Evolutionary conservation across 2,113 vertebrate species (phyloP), one percentile per base, ranked within the genome.

Genomic region (Macheiramphus alcinus): DNA sequence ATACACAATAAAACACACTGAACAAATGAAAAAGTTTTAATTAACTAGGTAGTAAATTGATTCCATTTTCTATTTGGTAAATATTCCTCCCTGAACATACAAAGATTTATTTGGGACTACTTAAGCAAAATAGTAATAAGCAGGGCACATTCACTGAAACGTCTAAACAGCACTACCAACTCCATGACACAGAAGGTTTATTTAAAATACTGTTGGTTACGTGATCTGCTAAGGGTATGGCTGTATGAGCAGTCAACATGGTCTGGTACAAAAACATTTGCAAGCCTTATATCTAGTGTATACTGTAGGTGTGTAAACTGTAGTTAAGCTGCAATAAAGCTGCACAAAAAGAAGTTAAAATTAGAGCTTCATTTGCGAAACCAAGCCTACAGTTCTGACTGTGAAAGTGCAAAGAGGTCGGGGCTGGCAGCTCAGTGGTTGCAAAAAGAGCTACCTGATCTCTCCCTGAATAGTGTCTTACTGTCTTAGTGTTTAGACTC

Each of bases 381-480:
- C 4, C 0, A 0, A 72, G 17, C 13, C 47, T 72, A 27, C 7
- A 31, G 13, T 15, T 74, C 52, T 55, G 47, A 20, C 32, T 29
- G 10, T 16, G 16, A 52, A 22, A 38, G 6, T 16, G 14, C 31
- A 56, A 78, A 84, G 11, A 55, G 4, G 16, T 11, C 1, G 1
- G 14, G 40, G 14, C 23, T 43, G 29, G 32, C 29, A 88, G 47
- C 3, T 66, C 38, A 42, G 17, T 4, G 2, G 29, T 6, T 15
- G 50, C 29, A 63, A 74, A 84, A 85, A 63, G 15, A 16, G 23
- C 6, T 82, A 12, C 52, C 32, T 36, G 40, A 67, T 36, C 47
- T 45, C 47, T 38, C 29, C 17, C 15, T 36, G 38, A 71, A n/a
- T 17, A 59, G 9, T 22, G 8, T 8, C 7, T 29, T 50, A 38